Evolutionary conservation across 35 echinoderm and acorn worm species (phyloP).

Genomic region (Nesometra sesokonis): DNA sequence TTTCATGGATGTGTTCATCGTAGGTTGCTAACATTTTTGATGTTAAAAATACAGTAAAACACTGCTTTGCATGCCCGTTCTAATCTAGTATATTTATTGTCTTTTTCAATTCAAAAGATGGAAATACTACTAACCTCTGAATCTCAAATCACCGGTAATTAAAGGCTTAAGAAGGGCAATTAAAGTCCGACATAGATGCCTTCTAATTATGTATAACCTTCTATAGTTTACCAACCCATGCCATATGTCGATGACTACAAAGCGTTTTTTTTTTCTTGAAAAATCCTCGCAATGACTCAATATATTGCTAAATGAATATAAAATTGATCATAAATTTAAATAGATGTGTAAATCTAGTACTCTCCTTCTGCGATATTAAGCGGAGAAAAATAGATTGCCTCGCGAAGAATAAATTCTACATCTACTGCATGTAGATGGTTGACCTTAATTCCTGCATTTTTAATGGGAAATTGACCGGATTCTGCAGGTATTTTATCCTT

Average conservation of each 20-base stretch:
- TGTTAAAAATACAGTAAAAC: no score
- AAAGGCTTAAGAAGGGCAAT: not conserved
- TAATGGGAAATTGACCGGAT: not conserved
- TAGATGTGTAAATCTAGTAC: not conserved
- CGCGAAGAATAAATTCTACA: not conserved
- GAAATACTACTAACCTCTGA: not conserved
- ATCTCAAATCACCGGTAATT: not conserved
- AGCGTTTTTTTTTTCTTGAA: not conserved
- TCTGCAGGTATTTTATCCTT: not conserved
- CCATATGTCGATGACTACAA: not conserved
- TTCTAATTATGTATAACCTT: not conserved
- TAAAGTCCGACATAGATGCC: not conserved
- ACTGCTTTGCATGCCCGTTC: no score
- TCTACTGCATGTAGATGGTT: not conserved
- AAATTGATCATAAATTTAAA: not conserved
- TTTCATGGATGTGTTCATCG: no score
- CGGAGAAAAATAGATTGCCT: not conserved
- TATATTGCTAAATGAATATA: not conserved
- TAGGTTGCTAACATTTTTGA: no score
- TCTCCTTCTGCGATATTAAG: not conserved
- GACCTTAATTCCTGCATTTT: not conserved
- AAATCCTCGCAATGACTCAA: not conserved
- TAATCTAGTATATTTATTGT: not conserved
- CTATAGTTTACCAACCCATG: not conserved
- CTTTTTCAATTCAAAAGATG: not conserved